Percentiles rank a stretch among this genome's conserved stretches.
These are phyloP conservation scores for Cephus cinctus DNA, from an alignment of 1,140 invertebrate species.

Conservation along the genomic window DNA sequence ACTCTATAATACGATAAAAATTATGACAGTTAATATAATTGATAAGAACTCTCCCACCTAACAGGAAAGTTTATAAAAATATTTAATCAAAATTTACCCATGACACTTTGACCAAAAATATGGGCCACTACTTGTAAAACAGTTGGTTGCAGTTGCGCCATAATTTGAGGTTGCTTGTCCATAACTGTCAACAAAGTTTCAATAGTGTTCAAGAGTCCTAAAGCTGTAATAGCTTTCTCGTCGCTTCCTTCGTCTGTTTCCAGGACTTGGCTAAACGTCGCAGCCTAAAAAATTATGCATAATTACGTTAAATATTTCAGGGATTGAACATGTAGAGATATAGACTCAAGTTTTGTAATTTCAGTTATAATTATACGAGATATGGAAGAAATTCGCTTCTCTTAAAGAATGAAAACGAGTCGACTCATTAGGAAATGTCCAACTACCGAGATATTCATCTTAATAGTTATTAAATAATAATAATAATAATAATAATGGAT, in stretches of 20 bases:
- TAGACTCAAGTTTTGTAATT: no score
- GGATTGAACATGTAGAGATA: no score
- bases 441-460: no score
- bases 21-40: not conserved
- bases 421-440: no score
- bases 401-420: no score
- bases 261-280: conserved; percentile 87
- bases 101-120: conserved; percentile 82
- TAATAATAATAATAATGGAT: not conserved
- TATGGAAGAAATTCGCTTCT: no score
- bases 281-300: conserved; percentile 59
- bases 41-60: not conserved
- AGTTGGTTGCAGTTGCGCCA: conserved; percentile 87
- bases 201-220: conserved; percentile 95
- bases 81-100: conserved; percentile 59
- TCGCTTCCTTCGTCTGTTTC: conserved; percentile 85
- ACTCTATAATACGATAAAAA: conserved; percentile 67
- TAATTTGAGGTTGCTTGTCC: conserved; percentile 88
- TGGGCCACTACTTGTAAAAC: conserved; percentile 90
- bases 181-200: conserved; percentile 93
- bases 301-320: no score
- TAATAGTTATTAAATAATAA: no score
- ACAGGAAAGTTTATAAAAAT: conserved; percentile 9
- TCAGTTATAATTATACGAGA: no score
- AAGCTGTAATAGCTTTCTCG: conserved; percentile 96